Percentiles rank a stretch among this genome's conserved stretches.
phyloP scores from a whole-genome alignment of 2,113 vertebrate genomes.

The Tachysurus vachellii region DNA sequence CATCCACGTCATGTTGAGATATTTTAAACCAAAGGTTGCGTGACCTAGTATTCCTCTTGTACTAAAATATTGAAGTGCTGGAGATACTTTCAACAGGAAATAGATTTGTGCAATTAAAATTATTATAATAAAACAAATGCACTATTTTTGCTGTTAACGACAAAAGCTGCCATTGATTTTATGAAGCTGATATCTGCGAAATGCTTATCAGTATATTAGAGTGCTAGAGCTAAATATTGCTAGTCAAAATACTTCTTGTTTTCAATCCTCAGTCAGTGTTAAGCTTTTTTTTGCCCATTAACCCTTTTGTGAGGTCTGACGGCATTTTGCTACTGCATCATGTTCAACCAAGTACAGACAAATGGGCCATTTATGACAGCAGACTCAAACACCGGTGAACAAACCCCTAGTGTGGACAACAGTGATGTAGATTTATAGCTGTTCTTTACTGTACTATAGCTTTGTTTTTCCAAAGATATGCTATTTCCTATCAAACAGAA shows the following conservation, averaged over 20 bases:
- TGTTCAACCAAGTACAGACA: conserved; percentile 47
- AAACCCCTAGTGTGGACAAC: not conserved
- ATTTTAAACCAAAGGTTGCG: not conserved
- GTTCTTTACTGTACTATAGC: not conserved
- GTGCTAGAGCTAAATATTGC: conserved; percentile 64
- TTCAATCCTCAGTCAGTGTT: conserved; percentile 61
- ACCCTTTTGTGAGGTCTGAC: conserved; percentile 17
- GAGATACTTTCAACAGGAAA: not conserved
- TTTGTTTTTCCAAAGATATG: not conserved
- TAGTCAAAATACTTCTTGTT: conserved; percentile 65
- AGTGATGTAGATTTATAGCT: not conserved
- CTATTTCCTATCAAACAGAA: not conserved
- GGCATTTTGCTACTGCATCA: conserved; percentile 47
- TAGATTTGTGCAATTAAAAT: not conserved
- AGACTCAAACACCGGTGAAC: not conserved
- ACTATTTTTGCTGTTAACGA: not conserved
- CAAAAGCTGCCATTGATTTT: too few relatives aligned
- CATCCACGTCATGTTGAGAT: not conserved
- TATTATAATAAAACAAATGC: not conserved
- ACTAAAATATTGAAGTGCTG: not conserved
- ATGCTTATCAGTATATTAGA: not conserved
- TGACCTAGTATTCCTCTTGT: not conserved
- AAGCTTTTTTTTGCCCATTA: not conserved
- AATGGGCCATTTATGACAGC: conserved; percentile 26
- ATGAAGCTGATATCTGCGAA: not conserved